Base-by-base conservation (phyloP, 2,888 invertebrate genomes). In the Patella pellucida region DNA sequence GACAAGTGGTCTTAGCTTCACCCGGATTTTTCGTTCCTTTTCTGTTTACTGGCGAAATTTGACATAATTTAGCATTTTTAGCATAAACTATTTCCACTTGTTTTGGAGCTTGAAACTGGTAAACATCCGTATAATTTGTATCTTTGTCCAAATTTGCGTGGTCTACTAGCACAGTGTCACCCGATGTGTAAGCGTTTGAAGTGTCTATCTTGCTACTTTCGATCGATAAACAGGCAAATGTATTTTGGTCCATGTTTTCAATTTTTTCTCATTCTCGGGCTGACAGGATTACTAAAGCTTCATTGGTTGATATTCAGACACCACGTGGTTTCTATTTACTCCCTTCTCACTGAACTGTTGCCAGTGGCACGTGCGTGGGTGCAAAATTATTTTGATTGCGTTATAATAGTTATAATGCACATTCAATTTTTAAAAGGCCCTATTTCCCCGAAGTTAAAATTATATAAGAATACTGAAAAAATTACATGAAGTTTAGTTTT, bases 211-310 rank as follows among this genome's bases (percentile, higher is more conserved):
- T 23, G 19, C 23, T 19, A 23, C 62, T 23, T 23, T 23, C 62
- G 62, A 62, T 62, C 62, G 62, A 62, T 62, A 62, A 19, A 62
- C 62, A 62, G 23, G 62, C 23, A 62, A 62, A 62, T 62, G 62
- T 62, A 23, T 62, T 72, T 50, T 72, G 72, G 62, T 54, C 72
- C 72, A 72, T 72, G 72, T 72, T 72, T 72, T 72, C 50, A 41
- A 27, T 41, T 54, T 71, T 71, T 67, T 67, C 50, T 62, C 62
- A 72, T 41, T 72, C 19, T 62, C 72, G 72, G 62, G 67, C 62
- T 72, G 4, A 27, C 27, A 50, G 67, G 15, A 62, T 67, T 41
- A 27, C 4, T 62, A 62, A 51, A 15, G 19, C 50, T 51, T 67
- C 50, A 72, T 72, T 72, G 72, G 72, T 62, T 62, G 50, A 72